Base-by-base conservation (phyloP, 2,113 vertebrate genomes). In the Indicator maculatus region DNA sequence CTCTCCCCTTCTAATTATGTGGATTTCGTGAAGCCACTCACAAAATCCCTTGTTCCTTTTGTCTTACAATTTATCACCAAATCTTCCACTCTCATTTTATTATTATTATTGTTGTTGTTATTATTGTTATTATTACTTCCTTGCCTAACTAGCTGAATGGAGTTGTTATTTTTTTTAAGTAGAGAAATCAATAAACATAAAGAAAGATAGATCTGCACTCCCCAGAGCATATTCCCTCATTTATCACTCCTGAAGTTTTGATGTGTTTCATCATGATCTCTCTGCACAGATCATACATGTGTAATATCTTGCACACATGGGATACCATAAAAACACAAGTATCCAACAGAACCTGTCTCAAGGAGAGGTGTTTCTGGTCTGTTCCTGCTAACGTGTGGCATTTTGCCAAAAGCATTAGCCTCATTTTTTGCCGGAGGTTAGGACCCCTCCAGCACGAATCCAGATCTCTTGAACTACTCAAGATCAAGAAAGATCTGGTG, bases 151-250 rank as follows among this genome's bases (percentile, higher is more conserved):
- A 91, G 66, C 81, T 87, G 21, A 14, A 3, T 70, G 80, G 56
- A 5, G 36, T 65, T 53, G 21, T 21, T 74, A 3, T 30, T 76
- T 38, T 69, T 89, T 93, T 93, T 59, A 75, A 88, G 59, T 31
- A 76, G 31, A 89, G 27, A 85, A 85, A 91, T 89, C 93, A 89
- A 95, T 92, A 88, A 89, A 41, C 64, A n/a, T 38, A 74, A 86
- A 89, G 55, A 33, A 92, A 85, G 39, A 71, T 94, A 64, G 41
- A 87, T 39, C 31, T 52, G 58, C 26, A 31, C 19, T 92, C 63
- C 87, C 84, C 45, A 60, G 84, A 92, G 89, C 6, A 67, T 67
- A 70, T 47, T 82, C 41, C 31, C 23, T 84, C 64, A 55, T 93
- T 89, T 90, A 91, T 89, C 89, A 85, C 59, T 67, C 55, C 45